A percentile compares a stretch with the other conserved stretches of the same genome.
These are phyloP conservation scores for Carollia perspicillata DNA, from an alignment of 2,113 vertebrate species.

Conservation along the genomic window DNA sequence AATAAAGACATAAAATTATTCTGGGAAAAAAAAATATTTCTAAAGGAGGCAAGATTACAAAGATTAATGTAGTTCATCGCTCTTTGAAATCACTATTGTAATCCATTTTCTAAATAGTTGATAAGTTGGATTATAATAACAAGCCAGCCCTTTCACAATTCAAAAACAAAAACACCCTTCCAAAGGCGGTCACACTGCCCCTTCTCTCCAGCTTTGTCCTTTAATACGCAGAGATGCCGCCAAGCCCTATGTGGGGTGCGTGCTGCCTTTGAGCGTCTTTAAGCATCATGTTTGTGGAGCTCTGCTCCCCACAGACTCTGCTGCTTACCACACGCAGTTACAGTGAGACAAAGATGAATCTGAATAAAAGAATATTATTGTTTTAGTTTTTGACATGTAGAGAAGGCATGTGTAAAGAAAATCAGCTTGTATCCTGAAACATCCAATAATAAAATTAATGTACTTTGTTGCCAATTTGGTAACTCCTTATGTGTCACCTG, in stretches of 20 bases:
- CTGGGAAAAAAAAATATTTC: constrained; percentile 4
- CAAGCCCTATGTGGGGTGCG: neutral
- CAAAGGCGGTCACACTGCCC: neutral
- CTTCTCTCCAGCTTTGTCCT: neutral
- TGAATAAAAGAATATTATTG: neutral
- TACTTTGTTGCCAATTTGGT: neutral
- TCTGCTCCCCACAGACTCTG: neutral
- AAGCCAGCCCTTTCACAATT: neutral
- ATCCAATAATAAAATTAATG: neutral
- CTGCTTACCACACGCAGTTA: neutral
- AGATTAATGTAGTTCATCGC: constrained; percentile 20
- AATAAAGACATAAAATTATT: constrained; percentile 39
- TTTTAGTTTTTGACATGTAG: neutral
- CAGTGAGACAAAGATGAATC: neutral
- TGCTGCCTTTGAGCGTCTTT: neutral
- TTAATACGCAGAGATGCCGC: neutral
- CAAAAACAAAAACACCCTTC: neutral
- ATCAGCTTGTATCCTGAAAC: constrained; percentile 8
- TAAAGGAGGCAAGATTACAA: constrained; percentile 4
- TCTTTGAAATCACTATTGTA: constrained; percentile 9
- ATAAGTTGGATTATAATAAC: neutral
- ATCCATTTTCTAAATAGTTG: neutral
- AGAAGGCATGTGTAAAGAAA: neutral
- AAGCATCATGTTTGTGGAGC: neutral
- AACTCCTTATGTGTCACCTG: neutral